Evolutionary conservation across 2,113 vertebrate genomes (phyloP).

Genomic region (Coptodon rendalli): DNA sequence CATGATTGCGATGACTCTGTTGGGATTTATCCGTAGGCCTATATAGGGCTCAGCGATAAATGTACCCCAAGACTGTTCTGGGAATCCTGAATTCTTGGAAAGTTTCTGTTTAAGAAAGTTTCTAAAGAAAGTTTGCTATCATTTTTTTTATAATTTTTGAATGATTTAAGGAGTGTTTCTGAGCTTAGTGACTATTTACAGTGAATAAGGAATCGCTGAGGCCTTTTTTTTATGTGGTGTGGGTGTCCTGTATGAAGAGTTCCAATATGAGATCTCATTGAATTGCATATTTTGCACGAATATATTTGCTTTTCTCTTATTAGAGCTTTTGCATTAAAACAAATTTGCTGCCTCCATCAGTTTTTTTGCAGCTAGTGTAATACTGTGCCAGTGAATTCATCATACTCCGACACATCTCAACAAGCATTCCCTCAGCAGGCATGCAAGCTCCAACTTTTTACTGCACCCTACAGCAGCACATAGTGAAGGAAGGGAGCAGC

Average conservation of each 20-base stretch:
- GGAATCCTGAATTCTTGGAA: not conserved
- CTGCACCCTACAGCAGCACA: conserved; percentile 15
- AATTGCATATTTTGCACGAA: not conserved
- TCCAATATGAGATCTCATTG: not conserved
- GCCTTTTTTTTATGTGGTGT: not conserved
- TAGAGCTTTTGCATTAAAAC: not conserved
- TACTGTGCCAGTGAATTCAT: not conserved
- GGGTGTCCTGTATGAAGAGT: not conserved
- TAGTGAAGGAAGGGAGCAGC: not conserved
- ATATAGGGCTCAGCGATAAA: not conserved
- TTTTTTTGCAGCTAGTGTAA: not conserved
- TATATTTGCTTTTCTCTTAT: not conserved
- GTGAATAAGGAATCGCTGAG: not conserved
- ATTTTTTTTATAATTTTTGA: not conserved
- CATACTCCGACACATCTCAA: conserved; percentile 12
- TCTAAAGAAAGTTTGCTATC: not conserved
- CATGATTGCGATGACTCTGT: not conserved
- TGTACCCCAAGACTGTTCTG: not conserved
- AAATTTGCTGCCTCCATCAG: not conserved
- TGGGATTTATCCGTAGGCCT: not conserved
- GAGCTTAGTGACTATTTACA: not conserved
- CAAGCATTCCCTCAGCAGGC: not conserved
- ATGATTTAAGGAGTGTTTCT: not conserved
- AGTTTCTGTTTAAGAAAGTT: not conserved
- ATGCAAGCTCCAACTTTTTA: conserved; percentile 1